Evolutionary conservation across 2,888 invertebrate genomes (phyloP), one percentile per base, ranked within the genome.

Genomic region (Eubasilissa splendida): DNA sequence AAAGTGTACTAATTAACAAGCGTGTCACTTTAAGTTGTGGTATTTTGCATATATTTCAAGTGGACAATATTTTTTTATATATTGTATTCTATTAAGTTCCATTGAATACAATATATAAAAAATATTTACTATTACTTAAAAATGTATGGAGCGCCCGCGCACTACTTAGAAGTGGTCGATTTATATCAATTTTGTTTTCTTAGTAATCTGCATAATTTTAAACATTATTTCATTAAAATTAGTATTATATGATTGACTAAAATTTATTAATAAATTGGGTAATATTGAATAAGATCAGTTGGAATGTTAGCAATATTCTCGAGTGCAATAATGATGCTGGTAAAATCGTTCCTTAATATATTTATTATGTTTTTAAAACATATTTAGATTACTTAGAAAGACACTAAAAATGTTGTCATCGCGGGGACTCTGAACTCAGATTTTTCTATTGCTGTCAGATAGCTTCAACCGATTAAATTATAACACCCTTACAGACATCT

Each of bases 231-330:
- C 31, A 52, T 50, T 71, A 33, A 10, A 71, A 54, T 71, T 56
- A 12, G 52, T 56, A 33, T 73, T n/a, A n/a, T 9, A 56, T 5
- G 14, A 33, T 58, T 73, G 56, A 58, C 33, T 31, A 70, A 70
- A 70, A 22, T 22, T 42, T 14, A 14, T 58, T 22, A 14, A 58
- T 12, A 12, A 58, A 58, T 58, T 22, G 53, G 54, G 54, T 53
- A 14, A 53, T 5, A 56, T 73, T 56, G 22, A n/a, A 33, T 53
- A 22, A 22, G 9, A 31, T 65, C 33, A 65, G 11, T 65, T 31
- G 33, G 11, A 65, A 65, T 11, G 9, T 63, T 65, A 31, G 42
- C 8, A 65, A 31, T 8, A 4, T 65, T 33, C 33, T 63, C 31
- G 12, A 63, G 33, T 33, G 63, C 33, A 63, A 63, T 33, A 33